A percentile compares a stretch with the other conserved stretches of the same genome.
phyloP scores from a whole-genome alignment of 2,113 vertebrate species.

The Psettodes erumei region DNA sequence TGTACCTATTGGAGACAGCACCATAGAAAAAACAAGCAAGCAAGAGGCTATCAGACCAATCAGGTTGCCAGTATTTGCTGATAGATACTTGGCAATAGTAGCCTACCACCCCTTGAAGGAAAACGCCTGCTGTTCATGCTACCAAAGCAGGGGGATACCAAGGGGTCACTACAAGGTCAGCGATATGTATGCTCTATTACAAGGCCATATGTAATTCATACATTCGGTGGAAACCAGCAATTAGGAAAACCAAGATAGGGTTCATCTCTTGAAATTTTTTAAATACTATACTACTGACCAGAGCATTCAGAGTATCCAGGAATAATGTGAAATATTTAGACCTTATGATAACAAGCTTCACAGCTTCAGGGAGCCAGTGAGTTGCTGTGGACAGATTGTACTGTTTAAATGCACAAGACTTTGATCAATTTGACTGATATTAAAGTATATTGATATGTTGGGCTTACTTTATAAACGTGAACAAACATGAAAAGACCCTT shows the following conservation, averaged over 20 bases:
- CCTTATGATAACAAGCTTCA: constrained; percentile 16
- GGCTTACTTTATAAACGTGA: too few species aligned
- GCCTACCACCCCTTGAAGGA: constrained; percentile 24
- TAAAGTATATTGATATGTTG: neutral
- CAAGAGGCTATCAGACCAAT: constrained; percentile 42
- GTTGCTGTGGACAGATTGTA: neutral
- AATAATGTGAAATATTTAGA: constrained; percentile 27
- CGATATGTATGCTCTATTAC: constrained; percentile 25
- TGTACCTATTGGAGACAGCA: constrained; percentile 37
- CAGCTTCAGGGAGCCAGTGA: neutral
- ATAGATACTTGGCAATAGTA: constrained; percentile 49
- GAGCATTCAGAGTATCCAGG: constrained; percentile 4
- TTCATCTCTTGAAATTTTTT: constrained; percentile 36
- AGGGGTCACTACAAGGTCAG: constrained; percentile 34
- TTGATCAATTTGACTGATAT: constrained; percentile 25
- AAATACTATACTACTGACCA: constrained; percentile 21
- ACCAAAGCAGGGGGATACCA: constrained; percentile 12
- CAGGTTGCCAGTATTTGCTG: constrained; percentile 54
- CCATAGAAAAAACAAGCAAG: constrained; percentile 4
- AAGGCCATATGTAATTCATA: constrained; percentile 1
- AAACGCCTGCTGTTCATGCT: constrained; percentile 42
- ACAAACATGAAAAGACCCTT: neutral
- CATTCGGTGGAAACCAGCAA: constrained; percentile 24
- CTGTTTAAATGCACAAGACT: constrained; percentile 9
- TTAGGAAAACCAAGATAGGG: constrained; percentile 1